Percentiles rank a stretch among this genome's conserved stretches.
Conservation (phyloP, 1,140 invertebrate species). For the Caerostris extrusa region DNA sequence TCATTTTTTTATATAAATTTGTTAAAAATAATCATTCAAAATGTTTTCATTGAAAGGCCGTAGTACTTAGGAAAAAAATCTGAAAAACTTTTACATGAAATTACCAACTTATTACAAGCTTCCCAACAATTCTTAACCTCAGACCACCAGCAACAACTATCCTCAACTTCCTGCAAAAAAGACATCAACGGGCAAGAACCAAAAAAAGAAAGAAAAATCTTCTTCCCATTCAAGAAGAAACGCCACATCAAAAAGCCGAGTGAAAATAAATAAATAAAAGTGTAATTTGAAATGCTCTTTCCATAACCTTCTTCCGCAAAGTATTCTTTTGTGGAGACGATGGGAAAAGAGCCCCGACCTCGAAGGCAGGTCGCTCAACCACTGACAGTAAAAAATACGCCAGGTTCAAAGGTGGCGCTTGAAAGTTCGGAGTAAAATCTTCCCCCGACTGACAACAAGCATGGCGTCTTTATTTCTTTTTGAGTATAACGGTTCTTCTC, state of each 20-base stretch:
- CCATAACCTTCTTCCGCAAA: constrained; percentile 41
- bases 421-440: constrained; percentile 32
- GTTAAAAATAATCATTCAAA: too few relatives aligned
- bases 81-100: background rate
- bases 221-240: background rate
- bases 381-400: constrained; percentile 49
- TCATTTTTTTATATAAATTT: too few relatives aligned
- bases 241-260: background rate
- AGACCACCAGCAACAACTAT: background rate
- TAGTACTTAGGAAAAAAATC: too few relatives aligned
- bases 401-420: constrained; percentile 40
- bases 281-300: background rate
- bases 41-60: too few relatives aligned
- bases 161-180: background rate
- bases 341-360: constrained; percentile 45
- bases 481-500: constrained; percentile 48
- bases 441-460: constrained; percentile 40
- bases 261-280: background rate
- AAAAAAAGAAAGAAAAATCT: background rate
- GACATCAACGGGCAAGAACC: background rate
- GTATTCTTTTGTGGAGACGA: constrained; percentile 21
- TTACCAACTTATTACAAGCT: background rate
- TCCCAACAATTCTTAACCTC: background rate
- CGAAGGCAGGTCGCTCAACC: background rate
- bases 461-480: constrained; percentile 24